Percentiles rank a stretch among this genome's conserved stretches.
These are phyloP conservation scores for Esox niger DNA, from an alignment of 2,113 vertebrate species.

Conservation along the genomic window DNA sequence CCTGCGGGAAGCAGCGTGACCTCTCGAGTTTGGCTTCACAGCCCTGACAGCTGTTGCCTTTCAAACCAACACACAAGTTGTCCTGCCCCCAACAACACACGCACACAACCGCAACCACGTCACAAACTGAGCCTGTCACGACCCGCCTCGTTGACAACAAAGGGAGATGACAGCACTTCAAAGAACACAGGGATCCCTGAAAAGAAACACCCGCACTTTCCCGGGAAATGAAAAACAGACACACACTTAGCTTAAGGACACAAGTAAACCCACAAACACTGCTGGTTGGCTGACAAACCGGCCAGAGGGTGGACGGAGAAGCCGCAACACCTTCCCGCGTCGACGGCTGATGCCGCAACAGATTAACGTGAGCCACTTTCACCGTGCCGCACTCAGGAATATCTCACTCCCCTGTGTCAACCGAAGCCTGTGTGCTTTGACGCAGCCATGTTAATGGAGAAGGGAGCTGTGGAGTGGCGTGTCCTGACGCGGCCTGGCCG, in stretches of 20 bases:
- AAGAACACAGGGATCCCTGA: neutral
- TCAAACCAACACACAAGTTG: slow-evolving; percentile 26
- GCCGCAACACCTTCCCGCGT: neutral
- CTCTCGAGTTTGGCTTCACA: slow-evolving; percentile 39
- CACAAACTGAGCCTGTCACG: neutral
- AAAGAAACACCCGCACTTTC: neutral
- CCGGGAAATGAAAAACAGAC: neutral
- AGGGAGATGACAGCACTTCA: neutral
- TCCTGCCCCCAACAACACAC: neutral
- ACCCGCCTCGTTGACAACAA: slow-evolving; percentile 13
- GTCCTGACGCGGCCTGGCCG: slow-evolving; percentile 1
- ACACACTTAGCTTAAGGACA: neutral
- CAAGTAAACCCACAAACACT: neutral
- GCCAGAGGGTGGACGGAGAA: neutral
- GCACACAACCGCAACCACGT: slow-evolving; percentile 17
- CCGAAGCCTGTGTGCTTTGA: neutral
- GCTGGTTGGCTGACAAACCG: neutral
- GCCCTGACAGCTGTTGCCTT: slow-evolving; percentile 56
- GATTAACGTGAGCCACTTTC: neutral
- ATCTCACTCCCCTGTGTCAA: neutral
- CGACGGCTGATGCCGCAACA: neutral
- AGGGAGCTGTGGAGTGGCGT: neutral
- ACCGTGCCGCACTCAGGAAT: neutral
- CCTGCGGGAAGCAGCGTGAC: slow-evolving; percentile 31
- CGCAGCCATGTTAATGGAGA: neutral